Evolutionary conservation across 92 coral and sea anemone genomes (phyloP).

Genomic region (Zoanthus solanderi): DNA sequence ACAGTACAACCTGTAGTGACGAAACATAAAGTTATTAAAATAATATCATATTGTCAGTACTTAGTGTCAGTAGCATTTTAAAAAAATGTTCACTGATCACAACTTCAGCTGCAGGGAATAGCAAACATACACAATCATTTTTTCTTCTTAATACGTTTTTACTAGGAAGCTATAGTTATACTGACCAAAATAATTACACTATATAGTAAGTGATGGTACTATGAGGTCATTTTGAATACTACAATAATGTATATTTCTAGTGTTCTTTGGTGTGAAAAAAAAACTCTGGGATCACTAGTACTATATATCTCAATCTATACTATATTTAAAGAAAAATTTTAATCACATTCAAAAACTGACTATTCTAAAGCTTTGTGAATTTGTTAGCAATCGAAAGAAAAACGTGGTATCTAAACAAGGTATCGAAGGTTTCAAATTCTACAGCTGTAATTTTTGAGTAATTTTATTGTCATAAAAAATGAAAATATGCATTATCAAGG

Average conservation of each 20-base stretch:
- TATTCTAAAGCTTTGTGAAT: no score
- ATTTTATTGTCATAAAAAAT: conserved; percentile 5
- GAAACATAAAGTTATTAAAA: background rate
- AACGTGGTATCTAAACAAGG: no score
- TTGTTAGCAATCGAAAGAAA: no score
- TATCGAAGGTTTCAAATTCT: background rate
- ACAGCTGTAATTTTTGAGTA: background rate
- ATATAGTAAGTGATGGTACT: conserved; percentile 4
- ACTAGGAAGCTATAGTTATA: background rate
- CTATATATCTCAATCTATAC: background rate
- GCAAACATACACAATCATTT: background rate
- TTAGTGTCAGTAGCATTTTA: background rate
- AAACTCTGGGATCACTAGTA: background rate
- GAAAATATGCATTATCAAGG: background rate
- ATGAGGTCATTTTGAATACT: conserved; percentile 3
- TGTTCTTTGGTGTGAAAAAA: background rate
- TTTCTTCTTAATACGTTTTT: background rate
- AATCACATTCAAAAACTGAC: no score
- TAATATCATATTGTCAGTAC: conserved; percentile 1
- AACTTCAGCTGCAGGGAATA: conserved; percentile 9
- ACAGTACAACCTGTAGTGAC: conserved; percentile 21
- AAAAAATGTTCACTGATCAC: conserved; percentile 3
- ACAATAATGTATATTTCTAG: background rate
- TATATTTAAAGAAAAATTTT: background rate
- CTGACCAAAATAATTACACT: background rate